These are phyloP conservation scores for Ataeniobius toweri DNA, from an alignment of 2,797 vertebrate species.

Conservation along the genomic window DNA sequence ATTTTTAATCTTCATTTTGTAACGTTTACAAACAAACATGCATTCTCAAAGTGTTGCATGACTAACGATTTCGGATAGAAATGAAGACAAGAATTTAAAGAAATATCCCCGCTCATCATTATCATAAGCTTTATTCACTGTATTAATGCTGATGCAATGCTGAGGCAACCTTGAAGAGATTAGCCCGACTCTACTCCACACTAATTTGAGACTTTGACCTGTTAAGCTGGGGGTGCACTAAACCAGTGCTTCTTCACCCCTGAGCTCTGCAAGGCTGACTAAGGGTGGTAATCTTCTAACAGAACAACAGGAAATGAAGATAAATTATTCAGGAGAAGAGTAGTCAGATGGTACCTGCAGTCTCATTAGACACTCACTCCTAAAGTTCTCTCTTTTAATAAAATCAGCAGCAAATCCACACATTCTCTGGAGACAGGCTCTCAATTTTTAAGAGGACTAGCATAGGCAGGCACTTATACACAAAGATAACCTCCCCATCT, in stretches of 20 bases:
- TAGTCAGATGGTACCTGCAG: constrained; percentile 48
- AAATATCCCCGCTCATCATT: constrained; percentile 54
- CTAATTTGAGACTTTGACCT: constrained; percentile 66
- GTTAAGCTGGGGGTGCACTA: constrained; percentile 46
- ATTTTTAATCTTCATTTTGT: background rate
- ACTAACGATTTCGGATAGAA: constrained; percentile 38
- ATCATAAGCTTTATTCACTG: constrained; percentile 61
- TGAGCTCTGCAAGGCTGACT: constrained; percentile 46
- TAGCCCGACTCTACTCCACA: constrained; percentile 53
- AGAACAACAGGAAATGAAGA: constrained; percentile 49
- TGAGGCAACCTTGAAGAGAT: constrained; percentile 65
- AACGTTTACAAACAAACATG: background rate
- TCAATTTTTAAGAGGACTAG: background rate
- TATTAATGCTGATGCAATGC: constrained; percentile 63
- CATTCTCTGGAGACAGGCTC: background rate
- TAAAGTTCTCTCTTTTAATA: background rate
- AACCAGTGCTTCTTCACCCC: constrained; percentile 48
- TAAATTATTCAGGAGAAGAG: constrained; percentile 70
- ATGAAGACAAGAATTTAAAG: constrained; percentile 27
- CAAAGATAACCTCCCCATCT: constrained; percentile 20
- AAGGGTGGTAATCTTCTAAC: constrained; percentile 63
- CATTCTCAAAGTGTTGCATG: constrained; percentile 39
- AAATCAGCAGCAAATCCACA: constrained; percentile 9
- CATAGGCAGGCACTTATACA: background rate
- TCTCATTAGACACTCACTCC: constrained; percentile 29